Percentiles rank a stretch among this genome's conserved stretches.
phyloP scores from a whole-genome alignment of 2,888 invertebrate genomes.

The Leistus spinibarbis region DNA sequence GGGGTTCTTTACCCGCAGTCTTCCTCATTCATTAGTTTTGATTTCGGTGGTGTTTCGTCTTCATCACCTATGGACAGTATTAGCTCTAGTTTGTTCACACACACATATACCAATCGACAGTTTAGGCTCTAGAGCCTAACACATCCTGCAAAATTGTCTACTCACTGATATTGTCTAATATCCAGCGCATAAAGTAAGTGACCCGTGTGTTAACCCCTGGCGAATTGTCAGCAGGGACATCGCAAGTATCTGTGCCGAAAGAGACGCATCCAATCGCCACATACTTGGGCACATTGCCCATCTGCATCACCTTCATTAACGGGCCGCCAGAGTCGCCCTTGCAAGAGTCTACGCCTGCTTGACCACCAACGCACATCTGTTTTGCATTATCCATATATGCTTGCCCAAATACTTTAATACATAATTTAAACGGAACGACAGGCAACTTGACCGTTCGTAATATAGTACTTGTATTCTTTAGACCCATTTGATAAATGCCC shows the following conservation, averaged over 20 bases:
- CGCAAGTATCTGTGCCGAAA: slow-evolving; percentile 63
- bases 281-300: slow-evolving; percentile 55
- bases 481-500: slow-evolving; percentile 50
- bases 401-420: slow-evolving; percentile 40
- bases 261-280: slow-evolving; percentile 67
- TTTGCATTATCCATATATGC: slow-evolving; percentile 12
- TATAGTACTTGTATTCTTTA: slow-evolving; percentile 43
- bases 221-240: slow-evolving; percentile 60
- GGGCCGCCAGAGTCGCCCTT: slow-evolving; percentile 70
- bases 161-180: slow-evolving; percentile 61
- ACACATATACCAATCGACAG: too few relatives aligned
- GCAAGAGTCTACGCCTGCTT: slow-evolving; percentile 64
- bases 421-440: slow-evolving; percentile 46
- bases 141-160: too few relatives aligned
- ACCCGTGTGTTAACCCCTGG: slow-evolving; percentile 68
- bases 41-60: slow-evolving; percentile 7
- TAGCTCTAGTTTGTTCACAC: too few relatives aligned
- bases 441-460: slow-evolving; percentile 53
- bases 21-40: slow-evolving; percentile 8
- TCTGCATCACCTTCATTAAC: slow-evolving; percentile 56
- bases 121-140: too few relatives aligned
- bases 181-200: slow-evolving; percentile 64
- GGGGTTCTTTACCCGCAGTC: slow-evolving; percentile 60
- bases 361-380: slow-evolving; percentile 53
- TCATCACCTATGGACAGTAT: too few relatives aligned